A percentile compares a stretch with the other conserved stretches of the same genome.
These are phyloP conservation scores for Ailurus styani DNA, from an alignment of 2,113 vertebrate genomes.

Conservation along the genomic window DNA sequence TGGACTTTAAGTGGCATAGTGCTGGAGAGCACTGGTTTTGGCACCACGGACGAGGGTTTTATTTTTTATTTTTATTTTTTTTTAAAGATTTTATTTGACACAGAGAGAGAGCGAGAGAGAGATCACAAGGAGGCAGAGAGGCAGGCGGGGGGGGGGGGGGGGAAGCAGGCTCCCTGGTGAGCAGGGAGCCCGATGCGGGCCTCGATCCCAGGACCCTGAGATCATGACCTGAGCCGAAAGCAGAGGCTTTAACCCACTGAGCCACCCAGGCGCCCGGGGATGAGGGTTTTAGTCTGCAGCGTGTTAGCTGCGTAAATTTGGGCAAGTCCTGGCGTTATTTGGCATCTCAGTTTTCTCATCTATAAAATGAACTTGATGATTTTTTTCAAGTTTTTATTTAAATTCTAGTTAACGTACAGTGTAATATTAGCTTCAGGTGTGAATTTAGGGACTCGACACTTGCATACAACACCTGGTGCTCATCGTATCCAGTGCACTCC, in stretches of 20 bases:
- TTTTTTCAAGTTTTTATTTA: background rate
- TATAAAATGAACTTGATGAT: background rate
- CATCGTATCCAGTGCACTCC: background rate
- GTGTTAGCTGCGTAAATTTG: background rate
- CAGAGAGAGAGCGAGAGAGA: too few relatives aligned
- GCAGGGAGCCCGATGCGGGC: too few relatives aligned
- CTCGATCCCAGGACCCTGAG: too few relatives aligned
- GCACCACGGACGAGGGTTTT: background rate
- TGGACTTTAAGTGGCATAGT: background rate
- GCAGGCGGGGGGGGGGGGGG: too few relatives aligned
- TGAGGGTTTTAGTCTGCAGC: background rate
- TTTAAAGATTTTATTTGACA: too few relatives aligned
- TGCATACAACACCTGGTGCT: background rate
- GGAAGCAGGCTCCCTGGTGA: too few relatives aligned
- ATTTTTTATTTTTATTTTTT: too few relatives aligned
- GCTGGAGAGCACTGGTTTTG: background rate
- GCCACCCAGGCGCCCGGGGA: too few relatives aligned
- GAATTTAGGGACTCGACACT: background rate
- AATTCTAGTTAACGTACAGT: background rate
- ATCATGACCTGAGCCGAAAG: too few relatives aligned
- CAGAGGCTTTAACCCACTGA: too few relatives aligned
- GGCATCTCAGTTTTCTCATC: background rate
- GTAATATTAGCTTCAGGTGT: background rate
- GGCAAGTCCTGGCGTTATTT: background rate
- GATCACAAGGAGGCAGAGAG: too few relatives aligned